Evolutionary conservation across 2,888 invertebrate genomes (phyloP).

Genomic region (Athrips mouffetella): DNA sequence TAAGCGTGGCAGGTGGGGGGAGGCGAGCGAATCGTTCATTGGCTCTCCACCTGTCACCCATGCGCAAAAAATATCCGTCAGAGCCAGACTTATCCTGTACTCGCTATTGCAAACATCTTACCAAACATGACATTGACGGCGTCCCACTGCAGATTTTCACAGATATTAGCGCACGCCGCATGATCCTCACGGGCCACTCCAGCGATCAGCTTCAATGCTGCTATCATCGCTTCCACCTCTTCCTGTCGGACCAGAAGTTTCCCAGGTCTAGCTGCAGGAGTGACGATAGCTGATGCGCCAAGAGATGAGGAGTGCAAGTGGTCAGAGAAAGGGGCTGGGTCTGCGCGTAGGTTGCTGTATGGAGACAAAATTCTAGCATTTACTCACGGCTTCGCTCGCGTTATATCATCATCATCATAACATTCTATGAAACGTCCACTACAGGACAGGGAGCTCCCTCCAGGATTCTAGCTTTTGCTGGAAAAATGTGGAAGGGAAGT

Average conservation of each 20-base stretch:
- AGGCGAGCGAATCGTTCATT: too few relatives aligned
- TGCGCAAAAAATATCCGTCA: too few relatives aligned
- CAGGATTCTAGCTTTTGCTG: too few relatives aligned
- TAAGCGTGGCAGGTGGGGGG: too few relatives aligned
- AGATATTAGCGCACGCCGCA: constrained; percentile 87
- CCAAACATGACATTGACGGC: constrained; percentile 87
- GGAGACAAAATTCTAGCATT: too few relatives aligned
- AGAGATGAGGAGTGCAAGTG: constrained; percentile 76
- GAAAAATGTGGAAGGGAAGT: too few relatives aligned
- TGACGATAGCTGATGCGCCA: constrained; percentile 56
- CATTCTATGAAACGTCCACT: too few relatives aligned
- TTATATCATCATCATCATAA: too few relatives aligned
- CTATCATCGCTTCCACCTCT: constrained; percentile 88
- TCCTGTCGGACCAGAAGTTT: constrained; percentile 62
- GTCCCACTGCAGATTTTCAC: constrained; percentile 93
- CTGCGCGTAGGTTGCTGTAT: constrained; percentile 83
- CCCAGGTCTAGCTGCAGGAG: constrained; percentile 55
- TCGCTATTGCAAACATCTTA: constrained; percentile 36
- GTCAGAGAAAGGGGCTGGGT: constrained; percentile 77
- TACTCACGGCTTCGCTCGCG: too few relatives aligned
- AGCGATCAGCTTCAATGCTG: constrained; percentile 87
- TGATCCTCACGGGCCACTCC: constrained; percentile 89
- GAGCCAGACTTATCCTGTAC: too few relatives aligned
- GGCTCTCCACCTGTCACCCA: too few relatives aligned
- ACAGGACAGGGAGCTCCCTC: too few relatives aligned